Base-by-base conservation (phyloP, 2,888 invertebrate genomes). In the Catocala sponsa region DNA sequence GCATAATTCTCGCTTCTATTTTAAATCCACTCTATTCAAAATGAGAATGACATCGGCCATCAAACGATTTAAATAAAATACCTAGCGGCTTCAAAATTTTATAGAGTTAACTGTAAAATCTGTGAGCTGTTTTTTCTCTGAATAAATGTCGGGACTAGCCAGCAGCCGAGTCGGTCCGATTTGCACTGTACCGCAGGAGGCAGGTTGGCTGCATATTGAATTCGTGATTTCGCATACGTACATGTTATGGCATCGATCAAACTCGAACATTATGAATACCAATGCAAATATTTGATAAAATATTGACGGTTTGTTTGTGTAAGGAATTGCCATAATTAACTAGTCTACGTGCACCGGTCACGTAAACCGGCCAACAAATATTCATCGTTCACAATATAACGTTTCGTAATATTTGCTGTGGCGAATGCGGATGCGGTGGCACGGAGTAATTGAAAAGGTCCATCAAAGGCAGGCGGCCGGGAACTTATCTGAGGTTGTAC, bases 251-350 rank as follows among this genome's bases (percentile, higher is more conserved):
- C 60, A 64, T 65, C 63, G 53, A 55, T 68, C 59, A 60, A 48
- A 67, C 58, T 54, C 49, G 59, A 63, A 68, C 68, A 65, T 57
- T 64, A 66, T 70, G 52, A 72, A 80, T 80, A 68, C 71, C 74
- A 58, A 80, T 76, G 74, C 74, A 76, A 79, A 80, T 78, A 67
- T 74, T 75, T 60, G 65, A 60, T 72, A 71, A 72, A 79, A 76
- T 74, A 76, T 70, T 72, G 61, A 48, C 60, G 69, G 68, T 76
- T 77, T 75, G 74, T 76, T 74, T 70, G 68, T 60, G 61, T 58
- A 72, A 69, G 59, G 69, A 65, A 76, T 76, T 79, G 76, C 52
- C 74, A 75, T 80, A 76, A 76, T 74, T 68, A 66, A 73, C 64
- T 68, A 56, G 65, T 63, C 49, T 55, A 63, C 59, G 6, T 38